Evolutionary conservation across 2,113 vertebrate genomes (phyloP), one percentile per base, ranked within the genome.

Genomic region (Chelonoidis abingdonii): DNA sequence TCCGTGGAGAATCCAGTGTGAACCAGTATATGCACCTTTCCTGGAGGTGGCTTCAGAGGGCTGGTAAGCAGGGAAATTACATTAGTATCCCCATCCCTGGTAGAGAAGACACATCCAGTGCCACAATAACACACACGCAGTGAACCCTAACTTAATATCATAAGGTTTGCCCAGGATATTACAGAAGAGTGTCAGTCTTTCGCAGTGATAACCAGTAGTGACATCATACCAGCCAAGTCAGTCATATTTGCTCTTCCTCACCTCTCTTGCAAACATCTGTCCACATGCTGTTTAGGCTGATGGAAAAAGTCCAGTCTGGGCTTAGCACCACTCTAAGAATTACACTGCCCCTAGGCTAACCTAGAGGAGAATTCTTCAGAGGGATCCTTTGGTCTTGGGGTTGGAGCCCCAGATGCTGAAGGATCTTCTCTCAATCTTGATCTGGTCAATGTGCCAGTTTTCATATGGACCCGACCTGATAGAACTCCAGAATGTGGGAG

Each of bases 361-460:
- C 35, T 83, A 79, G 53, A 57, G 83, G 72, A 87, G 27, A 29
- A 25, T 80, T 89, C 75, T 2, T 59, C 57, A 1, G 31, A 88
- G 57, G 22, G 1, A 53, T 89, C 65, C 8, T 90, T 17, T 31
- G 57, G 27, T 10, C 38, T 62, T 5, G 4, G 75, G 6, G 12
- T 27, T 22, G 52, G 76, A 79, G 27, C 25, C 3, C 11, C 44
- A 59, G 31, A 27, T n/a, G 79, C 79, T 52, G 79, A 56, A 54
- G 52, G 8, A 44, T 80, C n/a, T 69, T 47, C 53, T 52, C 81
- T 76, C 54, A 53, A 2, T 29, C n/a, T 87, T 75, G 86, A 41
- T 29, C 47, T 44, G 24, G 53, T 21, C 53, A 22, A 25, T 0
- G 0, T 19, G n/a, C 56, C 56, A 57, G 10, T 8, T 27, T 57